Base-by-base conservation (phyloP, 2,888 invertebrate genomes). In the Sepiola atlantica region DNA sequence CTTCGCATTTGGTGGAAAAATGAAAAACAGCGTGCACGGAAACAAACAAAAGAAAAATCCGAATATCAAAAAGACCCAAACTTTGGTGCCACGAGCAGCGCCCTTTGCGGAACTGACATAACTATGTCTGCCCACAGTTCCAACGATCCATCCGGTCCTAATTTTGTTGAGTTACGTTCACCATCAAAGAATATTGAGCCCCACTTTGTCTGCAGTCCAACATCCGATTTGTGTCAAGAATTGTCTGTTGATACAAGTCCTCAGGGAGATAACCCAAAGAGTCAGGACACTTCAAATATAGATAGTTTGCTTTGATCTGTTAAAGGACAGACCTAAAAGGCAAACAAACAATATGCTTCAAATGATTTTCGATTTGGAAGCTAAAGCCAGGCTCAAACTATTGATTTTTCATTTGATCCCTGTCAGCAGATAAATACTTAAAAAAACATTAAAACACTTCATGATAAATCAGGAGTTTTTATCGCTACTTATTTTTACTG, bases 1-100 rank as follows among this genome's bases (percentile, higher is more conserved):
- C 94, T 97, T 32, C 96, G 96, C 95, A 97, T 97, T 94, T 97
- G 97, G 97, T 97, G 97, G 97, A 97, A 97, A 95, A 97, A 97
- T 95, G 97, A 97, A 95, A 96, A 96, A 94, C 97, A 97, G 95
- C 95, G 96, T 93, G 96, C 95, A 94, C 96, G 95, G 94, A 61
- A 95, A 21, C 92, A 94, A 57, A 94, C 93, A 16, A 94, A 94
- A 90, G 90, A 54, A 91, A 35, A 90, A 28, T 92, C 92, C 1
- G 92, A 54, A 35, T 28, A 54, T 45, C 28, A 28, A 14, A 92
- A 54, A 54, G 92, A 92, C 45, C 21, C 92, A 28, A 14, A 45
- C 92, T 35, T 92, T 92, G 92, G 35, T 16, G 16, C 45, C 16
- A 92, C 35, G 6, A 92, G 92, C 54, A 92, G 54, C 20, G 77